Conservation (phyloP, 1,140 invertebrate genomes). For the Phortica variegata region DNA sequence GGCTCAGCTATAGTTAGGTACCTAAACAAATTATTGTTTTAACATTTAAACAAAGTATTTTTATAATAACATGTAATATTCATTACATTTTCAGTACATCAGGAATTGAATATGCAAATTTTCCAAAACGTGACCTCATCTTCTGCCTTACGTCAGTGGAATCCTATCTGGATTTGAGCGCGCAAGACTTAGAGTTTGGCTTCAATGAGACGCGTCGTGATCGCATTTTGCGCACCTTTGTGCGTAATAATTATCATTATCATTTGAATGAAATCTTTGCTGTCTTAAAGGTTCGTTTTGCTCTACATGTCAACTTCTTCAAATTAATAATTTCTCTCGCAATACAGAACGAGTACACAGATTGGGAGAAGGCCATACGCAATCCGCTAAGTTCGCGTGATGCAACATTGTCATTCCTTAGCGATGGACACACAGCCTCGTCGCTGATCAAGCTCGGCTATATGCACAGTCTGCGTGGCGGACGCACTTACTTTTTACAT, state of each 20-base stretch:
- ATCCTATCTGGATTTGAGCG: conserved; percentile 75
- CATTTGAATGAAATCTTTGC: conserved; percentile 90
- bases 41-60: conserved; percentile 10
- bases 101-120: conserved; percentile 78
- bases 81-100: conserved; percentile 59
- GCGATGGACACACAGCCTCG: conserved; percentile 83
- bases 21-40: neutral
- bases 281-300: conserved; percentile 65
- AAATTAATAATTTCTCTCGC: conserved; percentile 1
- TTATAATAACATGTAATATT: conserved; percentile 22
- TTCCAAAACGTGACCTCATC: conserved; percentile 75
- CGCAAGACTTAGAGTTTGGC: conserved; percentile 77
- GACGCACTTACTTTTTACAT: conserved; percentile 82
- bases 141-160: conserved; percentile 76
- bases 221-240: conserved; percentile 81
- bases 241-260: conserved; percentile 84
- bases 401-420: conserved; percentile 74
- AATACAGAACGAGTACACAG: conserved; percentile 80
- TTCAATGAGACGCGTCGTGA: conserved; percentile 82
- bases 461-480: conserved; percentile 74
- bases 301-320: neutral
- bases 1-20: conserved; percentile 57
- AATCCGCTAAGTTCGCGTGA: conserved; percentile 76
- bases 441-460: conserved; percentile 78
- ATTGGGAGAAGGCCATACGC: conserved; percentile 81